These are phyloP conservation scores for Conus ventricosus DNA, from an alignment of 1,140 invertebrate species.

Conservation along the genomic window DNA sequence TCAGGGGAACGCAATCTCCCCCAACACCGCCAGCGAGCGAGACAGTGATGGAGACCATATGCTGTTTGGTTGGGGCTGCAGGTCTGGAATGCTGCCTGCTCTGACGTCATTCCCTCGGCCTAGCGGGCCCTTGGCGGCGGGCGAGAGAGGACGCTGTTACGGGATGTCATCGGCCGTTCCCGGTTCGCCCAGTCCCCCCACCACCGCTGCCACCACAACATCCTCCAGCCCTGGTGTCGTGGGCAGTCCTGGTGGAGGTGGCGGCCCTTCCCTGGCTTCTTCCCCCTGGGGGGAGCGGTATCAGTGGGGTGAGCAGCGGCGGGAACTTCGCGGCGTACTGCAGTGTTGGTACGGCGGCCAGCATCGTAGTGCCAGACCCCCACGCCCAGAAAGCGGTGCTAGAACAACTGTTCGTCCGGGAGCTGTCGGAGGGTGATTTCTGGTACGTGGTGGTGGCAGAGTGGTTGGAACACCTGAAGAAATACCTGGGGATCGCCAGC, in stretches of 20 bases:
- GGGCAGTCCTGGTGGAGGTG: constrained; percentile 33
- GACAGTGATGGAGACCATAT: neutral
- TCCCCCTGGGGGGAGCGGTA: constrained; percentile 8
- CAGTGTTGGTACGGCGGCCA: constrained; percentile 18
- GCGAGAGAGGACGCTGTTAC: constrained; percentile 43
- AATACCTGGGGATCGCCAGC: constrained; percentile 64
- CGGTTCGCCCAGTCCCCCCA: constrained; percentile 33
- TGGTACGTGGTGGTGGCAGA: constrained; percentile 70
- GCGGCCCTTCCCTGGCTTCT: constrained; percentile 36
- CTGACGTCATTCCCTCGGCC: constrained; percentile 50
- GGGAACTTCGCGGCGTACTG: neutral
- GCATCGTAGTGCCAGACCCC: constrained; percentile 59
- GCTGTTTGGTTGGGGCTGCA: neutral
- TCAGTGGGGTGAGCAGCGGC: constrained; percentile 1
- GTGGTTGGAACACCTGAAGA: constrained; percentile 70
- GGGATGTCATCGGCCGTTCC: constrained; percentile 46
- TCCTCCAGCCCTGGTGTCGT: constrained; percentile 19
- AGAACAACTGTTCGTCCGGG: constrained; percentile 62
- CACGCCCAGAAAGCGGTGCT: constrained; percentile 63
- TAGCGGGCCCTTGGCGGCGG: neutral
- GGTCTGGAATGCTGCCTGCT: constrained; percentile 37
- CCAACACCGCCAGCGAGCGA: no score
- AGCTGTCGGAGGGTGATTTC: constrained; percentile 67
- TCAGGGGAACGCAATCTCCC: no score
- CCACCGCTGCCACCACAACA: constrained; percentile 24